These are phyloP conservation scores for Cladopsammia gracilis DNA, from an alignment of 64 coral and sea anemone genomes.

Conservation along the genomic window DNA sequence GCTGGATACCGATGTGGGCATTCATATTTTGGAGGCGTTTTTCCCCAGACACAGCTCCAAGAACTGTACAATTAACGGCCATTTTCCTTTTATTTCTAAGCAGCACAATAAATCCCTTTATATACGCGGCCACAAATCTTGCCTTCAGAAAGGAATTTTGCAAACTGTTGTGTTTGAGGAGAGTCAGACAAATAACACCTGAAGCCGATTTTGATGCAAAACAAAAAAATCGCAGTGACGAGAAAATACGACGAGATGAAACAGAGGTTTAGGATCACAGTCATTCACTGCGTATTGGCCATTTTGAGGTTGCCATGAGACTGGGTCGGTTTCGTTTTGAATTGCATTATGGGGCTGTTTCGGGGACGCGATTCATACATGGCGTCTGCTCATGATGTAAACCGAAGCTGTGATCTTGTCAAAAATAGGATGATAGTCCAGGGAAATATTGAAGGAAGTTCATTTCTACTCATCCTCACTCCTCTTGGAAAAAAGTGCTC, in stretches of 20 bases:
- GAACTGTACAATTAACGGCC: background rate
- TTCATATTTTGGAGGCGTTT: constrained; percentile 9
- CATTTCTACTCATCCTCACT: no score
- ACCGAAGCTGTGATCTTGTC: no score
- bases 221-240: background rate
- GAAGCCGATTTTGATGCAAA: background rate
- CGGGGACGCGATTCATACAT: no score
- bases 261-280: background rate
- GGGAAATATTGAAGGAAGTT: no score
- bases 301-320: no score
- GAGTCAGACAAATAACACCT: background rate
- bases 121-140: constrained; percentile 10
- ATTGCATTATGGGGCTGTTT: no score
- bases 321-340: no score
- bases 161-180: constrained; percentile 15
- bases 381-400: no score
- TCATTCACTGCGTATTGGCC: background rate
- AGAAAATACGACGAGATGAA: background rate
- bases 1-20: constrained; percentile 20
- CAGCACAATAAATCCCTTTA: constrained; percentile 19
- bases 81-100: background rate
- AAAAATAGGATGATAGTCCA: no score
- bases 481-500: no score
- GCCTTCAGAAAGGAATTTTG: background rate
- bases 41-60: background rate